Evolutionary conservation across 2,113 vertebrate species (phyloP), one percentile per base, ranked within the genome.

Genomic region (Ochotona princeps): DNA sequence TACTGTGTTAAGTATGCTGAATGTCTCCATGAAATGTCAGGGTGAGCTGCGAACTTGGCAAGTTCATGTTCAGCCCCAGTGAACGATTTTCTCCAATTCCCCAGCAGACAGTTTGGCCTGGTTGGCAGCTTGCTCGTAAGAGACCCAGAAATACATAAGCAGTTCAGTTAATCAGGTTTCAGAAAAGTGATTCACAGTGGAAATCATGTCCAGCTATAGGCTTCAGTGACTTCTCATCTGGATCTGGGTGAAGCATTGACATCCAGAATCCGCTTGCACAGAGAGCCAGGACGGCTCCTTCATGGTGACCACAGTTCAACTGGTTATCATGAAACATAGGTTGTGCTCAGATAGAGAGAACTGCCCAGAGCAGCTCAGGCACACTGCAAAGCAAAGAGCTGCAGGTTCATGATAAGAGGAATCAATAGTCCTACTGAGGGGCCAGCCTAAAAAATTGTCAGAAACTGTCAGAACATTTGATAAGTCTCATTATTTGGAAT

Each of bases 81-180:
- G 83, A 81, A 76, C 89, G 60, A 91, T 91, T 72, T 61, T 85
- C 89, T 96, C 91, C 51, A 87, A 70, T 79, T 75, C 78, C 87
- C 76, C 67, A 82, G 89, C 44, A 70, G 93, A 81, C 67, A 78
- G 44, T 78, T 90, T 95, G 87, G 67, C 76, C 86, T 82, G 35
- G 32, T 91, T 74, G 94, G 86, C 80, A 63, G 28, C 73, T 79
- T 69, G 35, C 65, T 89, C 1, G 0, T 26, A 35, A 91, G 90
- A 86, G 61, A 80, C 65, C 51, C 30, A 57, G 81, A 92, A 92
- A 61, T 21, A 35, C 44, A 20, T 4, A 26, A 67, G 92, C 8
- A 1, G 65, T 78, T 93, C 86, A 70, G 61, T 69, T 83, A 72
- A 75, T 51, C 20, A 18, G 86, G 63, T n/a, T 38, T 60, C 69